Evolutionary conservation across 1,140 invertebrate species (phyloP).

Genomic region (Pectinophora gossypiella): DNA sequence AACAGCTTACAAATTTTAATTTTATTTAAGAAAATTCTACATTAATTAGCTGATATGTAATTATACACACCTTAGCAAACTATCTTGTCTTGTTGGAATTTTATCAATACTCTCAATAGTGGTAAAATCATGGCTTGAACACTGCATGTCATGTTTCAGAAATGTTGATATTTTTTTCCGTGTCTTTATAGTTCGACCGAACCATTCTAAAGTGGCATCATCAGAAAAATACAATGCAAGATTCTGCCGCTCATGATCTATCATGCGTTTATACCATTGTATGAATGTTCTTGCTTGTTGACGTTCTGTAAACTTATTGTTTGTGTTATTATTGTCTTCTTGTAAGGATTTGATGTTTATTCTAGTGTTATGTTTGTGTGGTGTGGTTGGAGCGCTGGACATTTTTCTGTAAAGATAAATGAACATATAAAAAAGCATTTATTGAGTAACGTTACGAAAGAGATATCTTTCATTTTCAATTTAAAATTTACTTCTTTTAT

Average conservation of each 20-base stretch:
- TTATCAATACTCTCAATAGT: conserved; percentile 54
- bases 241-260: conserved; percentile 62
- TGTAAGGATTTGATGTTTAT: conserved; percentile 18
- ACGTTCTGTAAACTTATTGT: conserved; percentile 29
- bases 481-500: no score
- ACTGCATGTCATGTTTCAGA: conserved; percentile 62
- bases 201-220: conserved; percentile 75
- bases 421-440: conserved; percentile 2
- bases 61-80: conserved; percentile 38
- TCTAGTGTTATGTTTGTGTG: conserved; percentile 22
- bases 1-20: no score
- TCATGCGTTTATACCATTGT: conserved; percentile 60
- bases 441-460: background rate
- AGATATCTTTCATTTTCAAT: no score
- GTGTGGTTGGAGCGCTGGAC: conserved; percentile 37
- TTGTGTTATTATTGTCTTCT: conserved; percentile 35
- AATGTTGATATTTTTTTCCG: conserved; percentile 68
- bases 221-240: conserved; percentile 70
- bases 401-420: conserved; percentile 29
- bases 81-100: conserved; percentile 45
- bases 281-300: conserved; percentile 52
- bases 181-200: conserved; percentile 75
- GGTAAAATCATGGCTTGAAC: conserved; percentile 61
- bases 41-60: no score
- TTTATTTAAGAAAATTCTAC: no score